Evolutionary conservation across 2,113 vertebrate species (phyloP).

Genomic region (Aphyosemion australe): DNA sequence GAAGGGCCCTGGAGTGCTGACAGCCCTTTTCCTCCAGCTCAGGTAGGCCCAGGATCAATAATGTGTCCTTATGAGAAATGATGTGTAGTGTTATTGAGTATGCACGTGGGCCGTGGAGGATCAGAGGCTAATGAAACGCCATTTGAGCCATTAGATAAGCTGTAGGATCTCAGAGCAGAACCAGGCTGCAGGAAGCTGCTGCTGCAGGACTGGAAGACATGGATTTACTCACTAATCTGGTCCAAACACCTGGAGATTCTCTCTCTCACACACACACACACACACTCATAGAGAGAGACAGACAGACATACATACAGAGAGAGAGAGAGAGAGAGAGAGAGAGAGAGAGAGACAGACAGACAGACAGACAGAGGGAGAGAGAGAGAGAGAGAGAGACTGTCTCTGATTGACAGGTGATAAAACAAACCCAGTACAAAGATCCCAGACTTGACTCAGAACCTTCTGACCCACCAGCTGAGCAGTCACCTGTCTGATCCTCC

Average conservation of each 20-base stretch:
- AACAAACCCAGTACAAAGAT: too few relatives aligned
- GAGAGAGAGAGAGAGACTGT: too few relatives aligned
- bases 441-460: too few relatives aligned
- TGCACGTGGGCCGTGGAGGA: constrained; percentile 90
- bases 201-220: constrained; percentile 83
- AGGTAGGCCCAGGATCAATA: constrained; percentile 93
- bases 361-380: too few relatives aligned
- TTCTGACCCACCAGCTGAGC: too few relatives aligned
- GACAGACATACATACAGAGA: too few relatives aligned
- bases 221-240: constrained; percentile 83
- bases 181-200: constrained; percentile 87
- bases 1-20: constrained; percentile 87
- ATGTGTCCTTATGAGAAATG: constrained; percentile 99
- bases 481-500: too few relatives aligned
- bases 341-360: too few relatives aligned
- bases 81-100: constrained; percentile 94
- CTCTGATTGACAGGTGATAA: neutral
- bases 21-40: constrained; percentile 92
- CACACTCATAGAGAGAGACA: too few relatives aligned
- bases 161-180: constrained; percentile 75
- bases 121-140: constrained; percentile 98
- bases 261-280: neutral
- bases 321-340: too few relatives aligned
- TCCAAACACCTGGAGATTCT: constrained; percentile 57
- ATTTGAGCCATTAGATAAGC: constrained; percentile 92